Evolutionary conservation across 2,113 vertebrate species (phyloP).

Genomic region (Hippocampus barbouri): DNA sequence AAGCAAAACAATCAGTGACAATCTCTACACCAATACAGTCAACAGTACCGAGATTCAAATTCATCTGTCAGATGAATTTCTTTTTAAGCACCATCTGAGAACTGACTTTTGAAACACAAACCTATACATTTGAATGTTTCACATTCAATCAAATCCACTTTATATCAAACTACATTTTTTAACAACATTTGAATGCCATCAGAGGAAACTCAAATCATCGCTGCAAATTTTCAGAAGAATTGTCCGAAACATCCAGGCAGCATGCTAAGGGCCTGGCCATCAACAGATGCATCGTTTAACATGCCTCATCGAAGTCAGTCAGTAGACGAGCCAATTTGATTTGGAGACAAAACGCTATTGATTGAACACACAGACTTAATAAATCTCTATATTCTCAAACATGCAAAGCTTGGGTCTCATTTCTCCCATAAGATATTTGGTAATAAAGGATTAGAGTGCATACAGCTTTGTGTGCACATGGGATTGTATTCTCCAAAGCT

Average conservation of each 20-base stretch:
- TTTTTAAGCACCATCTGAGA: not conserved
- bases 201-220: not conserved
- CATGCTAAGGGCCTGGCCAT: not conserved
- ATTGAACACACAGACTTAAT: constrained; percentile 35
- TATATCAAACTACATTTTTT: not conserved
- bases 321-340: not conserved
- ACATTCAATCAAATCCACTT: not conserved
- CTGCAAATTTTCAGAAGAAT: not conserved
- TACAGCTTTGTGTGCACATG: constrained; percentile 61
- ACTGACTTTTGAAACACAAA: not conserved
- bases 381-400: constrained; percentile 39
- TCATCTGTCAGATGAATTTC: not conserved
- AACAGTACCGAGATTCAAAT: not conserved
- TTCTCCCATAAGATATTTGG: constrained; percentile 47
- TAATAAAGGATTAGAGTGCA: constrained; percentile 61
- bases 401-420: constrained; percentile 17
- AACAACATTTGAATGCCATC: not conserved
- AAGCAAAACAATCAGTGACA: not conserved
- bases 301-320: not conserved
- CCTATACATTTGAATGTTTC: not conserved
- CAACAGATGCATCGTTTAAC: not conserved
- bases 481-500: constrained; percentile 67
- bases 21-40: constrained; percentile 2
- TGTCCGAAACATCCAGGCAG: not conserved
- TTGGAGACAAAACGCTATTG: constrained; percentile 19